Evolutionary conservation across 2,113 vertebrate genomes (phyloP).

Genomic region (Corythoichthys intestinalis): DNA sequence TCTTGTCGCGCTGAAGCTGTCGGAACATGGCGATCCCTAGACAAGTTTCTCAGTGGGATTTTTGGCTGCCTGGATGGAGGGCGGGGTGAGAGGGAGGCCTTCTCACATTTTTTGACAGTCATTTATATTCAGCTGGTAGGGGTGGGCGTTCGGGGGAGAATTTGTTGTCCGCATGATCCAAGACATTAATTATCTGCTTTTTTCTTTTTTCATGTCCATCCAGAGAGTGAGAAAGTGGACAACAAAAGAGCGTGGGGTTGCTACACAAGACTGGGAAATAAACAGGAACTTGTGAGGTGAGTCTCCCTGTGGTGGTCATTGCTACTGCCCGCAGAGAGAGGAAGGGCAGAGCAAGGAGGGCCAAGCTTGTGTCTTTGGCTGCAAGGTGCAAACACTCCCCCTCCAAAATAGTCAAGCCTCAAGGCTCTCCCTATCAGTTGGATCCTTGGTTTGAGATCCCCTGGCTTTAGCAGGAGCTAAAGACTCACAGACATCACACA

Average conservation of each 20-base stretch:
- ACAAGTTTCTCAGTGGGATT: conserved; percentile 89
- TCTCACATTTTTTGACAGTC: conserved; percentile 64
- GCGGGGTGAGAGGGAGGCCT: conserved; percentile 70
- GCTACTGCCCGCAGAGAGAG: conserved; percentile 54
- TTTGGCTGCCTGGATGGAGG: conserved; percentile 78
- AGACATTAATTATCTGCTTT: conserved; percentile 82
- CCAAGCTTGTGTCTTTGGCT: conserved; percentile 60
- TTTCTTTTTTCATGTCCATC: conserved; percentile 71
- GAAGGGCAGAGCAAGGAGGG: conserved; percentile 53
- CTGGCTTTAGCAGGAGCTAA: conserved; percentile 58
- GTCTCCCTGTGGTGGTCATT: conserved; percentile 54
- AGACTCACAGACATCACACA: conserved; percentile 65
- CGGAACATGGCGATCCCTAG: conserved; percentile 82
- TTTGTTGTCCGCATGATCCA: conserved; percentile 76
- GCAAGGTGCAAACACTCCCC: conserved; percentile 65
- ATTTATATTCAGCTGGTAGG: conserved; percentile 77
- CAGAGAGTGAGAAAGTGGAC: conserved; percentile 62
- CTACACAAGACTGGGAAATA: conserved; percentile 65
- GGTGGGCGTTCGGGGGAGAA: conserved; percentile 37
- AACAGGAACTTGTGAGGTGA: conserved; percentile 66
- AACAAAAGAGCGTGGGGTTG: conserved; percentile 56
- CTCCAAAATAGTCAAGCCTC: conserved; percentile 35
- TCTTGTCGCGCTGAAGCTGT: conserved; percentile 95
- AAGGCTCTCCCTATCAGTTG: conserved; percentile 55
- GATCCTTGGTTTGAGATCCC: conserved; percentile 59